A percentile compares a stretch with the other conserved stretches of the same genome.
Evolutionary conservation across 2,797 vertebrate genomes (phyloP).

Genomic region (Sebastes variabilis): DNA sequence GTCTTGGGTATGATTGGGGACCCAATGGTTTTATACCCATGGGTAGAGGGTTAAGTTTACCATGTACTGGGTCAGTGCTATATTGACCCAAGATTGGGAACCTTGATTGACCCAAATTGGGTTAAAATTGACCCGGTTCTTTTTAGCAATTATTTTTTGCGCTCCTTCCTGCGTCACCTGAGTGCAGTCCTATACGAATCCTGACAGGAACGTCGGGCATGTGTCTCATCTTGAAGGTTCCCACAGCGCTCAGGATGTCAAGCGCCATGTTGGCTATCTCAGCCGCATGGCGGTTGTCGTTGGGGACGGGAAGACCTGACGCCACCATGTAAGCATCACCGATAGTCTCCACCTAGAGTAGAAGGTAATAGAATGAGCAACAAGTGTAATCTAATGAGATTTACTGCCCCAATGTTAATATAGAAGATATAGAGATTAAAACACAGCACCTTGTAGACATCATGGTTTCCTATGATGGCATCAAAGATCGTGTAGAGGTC

Average conservation of each 20-base stretch:
- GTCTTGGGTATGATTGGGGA: not conserved
- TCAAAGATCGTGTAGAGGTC: slow-evolving; percentile 86
- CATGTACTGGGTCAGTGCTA: not conserved
- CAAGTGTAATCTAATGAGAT: not conserved
- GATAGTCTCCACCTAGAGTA: slow-evolving; percentile 85
- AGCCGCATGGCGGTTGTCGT: slow-evolving; percentile 86
- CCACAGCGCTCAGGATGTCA: slow-evolving; percentile 91
- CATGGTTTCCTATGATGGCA: slow-evolving; percentile 83
- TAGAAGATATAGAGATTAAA: not conserved
- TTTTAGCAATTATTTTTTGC: not conserved
- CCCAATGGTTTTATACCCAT: not conserved
- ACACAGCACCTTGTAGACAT: slow-evolving; percentile 82
- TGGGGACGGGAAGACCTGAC: slow-evolving; percentile 88
- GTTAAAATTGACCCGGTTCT: too few species aligned
- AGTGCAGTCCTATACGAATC: slow-evolving; percentile 90
- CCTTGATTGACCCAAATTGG: not conserved
- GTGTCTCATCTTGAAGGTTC: slow-evolving; percentile 91
- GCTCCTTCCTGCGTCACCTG: slow-evolving; percentile 78
- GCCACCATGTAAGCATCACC: slow-evolving; percentile 94
- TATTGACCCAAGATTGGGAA: too few species aligned
- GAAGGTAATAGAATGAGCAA: not conserved
- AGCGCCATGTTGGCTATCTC: slow-evolving; percentile 93
- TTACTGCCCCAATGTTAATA: not conserved
- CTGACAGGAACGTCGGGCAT: slow-evolving; percentile 90
- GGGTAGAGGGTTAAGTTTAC: not conserved